Conservation (phyloP, 2,113 vertebrate genomes). For the Ornithorhynchus anatinus region DNA sequence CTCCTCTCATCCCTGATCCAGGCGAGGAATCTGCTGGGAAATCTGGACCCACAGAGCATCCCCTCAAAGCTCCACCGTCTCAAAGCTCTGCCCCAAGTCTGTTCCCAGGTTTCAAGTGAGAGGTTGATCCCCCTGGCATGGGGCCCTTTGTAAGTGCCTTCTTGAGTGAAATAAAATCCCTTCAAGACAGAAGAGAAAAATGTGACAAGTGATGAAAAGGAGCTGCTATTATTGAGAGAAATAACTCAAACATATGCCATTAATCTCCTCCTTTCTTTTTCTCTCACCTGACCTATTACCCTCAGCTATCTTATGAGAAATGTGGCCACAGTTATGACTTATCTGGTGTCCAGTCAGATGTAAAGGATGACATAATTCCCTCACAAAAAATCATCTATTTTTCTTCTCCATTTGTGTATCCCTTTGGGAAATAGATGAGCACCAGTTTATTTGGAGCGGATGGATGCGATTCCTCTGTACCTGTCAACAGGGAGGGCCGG, state of each 20-base stretch:
- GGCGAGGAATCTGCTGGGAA: too few relatives aligned
- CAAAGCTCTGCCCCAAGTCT: too few relatives aligned
- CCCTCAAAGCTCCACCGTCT: too few relatives aligned
- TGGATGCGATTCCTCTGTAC: too few relatives aligned
- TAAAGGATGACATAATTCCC: background rate
- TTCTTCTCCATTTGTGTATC: background rate
- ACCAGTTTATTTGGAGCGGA: background rate
- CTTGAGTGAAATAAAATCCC: background rate
- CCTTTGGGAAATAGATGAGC: background rate
- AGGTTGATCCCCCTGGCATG: too few relatives aligned
- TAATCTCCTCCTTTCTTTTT: background rate
- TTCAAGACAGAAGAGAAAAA: background rate
- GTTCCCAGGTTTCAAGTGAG: too few relatives aligned
- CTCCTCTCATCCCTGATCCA: too few relatives aligned
- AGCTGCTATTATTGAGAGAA: slow-evolving; percentile 16
- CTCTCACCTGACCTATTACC: background rate
- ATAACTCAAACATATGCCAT: background rate
- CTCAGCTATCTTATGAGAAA: background rate
- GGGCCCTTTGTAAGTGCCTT: too few relatives aligned
- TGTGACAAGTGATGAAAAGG: background rate
- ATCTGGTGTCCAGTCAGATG: background rate
- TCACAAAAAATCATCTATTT: background rate
- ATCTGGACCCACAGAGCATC: too few relatives aligned
- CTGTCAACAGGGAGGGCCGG: too few relatives aligned
- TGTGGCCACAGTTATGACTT: background rate